Evolutionary conservation across 2,797 vertebrate species (phyloP), one percentile per base, ranked within the genome.

Genomic region (Carapus acus): DNA sequence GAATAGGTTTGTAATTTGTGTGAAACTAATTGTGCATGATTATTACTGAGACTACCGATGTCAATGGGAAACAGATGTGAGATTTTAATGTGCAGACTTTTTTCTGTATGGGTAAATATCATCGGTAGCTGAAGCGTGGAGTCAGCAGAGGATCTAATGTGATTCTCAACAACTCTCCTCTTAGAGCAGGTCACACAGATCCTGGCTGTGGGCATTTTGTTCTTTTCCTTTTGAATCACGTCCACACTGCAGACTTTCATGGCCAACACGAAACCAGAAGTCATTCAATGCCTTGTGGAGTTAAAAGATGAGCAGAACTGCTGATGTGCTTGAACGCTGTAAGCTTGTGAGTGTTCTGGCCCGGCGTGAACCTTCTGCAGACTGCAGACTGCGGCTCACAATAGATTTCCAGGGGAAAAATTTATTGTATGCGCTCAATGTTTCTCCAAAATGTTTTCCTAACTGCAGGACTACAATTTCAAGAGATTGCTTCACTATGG

Each of bases 281-380:
- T 38, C 2, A 4, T 36, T 58, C 33, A 4, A 53, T 61, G 48
- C 65, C 42, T 36, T 39, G 49, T 48, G 15, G 45, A 62, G 52
- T 20, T 34, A 19, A 41, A 51, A 19, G 23, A 59, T 45, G 33
- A 19, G 19, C 7, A 38, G 43, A 41, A 49, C 49, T 44, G 59
- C 57, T 37, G 36, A 57, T 13, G 55, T 62, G 47, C 24, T 29
- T 67, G 54, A 37, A 58, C 39, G 9, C 58, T 67, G 49, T 11
- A 44, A 51, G 52, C 50, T 29, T 41, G 42, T 50, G 61, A 53
- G 62, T 61, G 21, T 24, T 31, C 13, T 56, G 60, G 65, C 58
- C 45, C 23, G n/a, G 51, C 54, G 42, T 39, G 15, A 43, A 41
- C 41, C 18, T 54, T 43, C 21, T 17, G 6, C 7, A 57, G 53